A percentile compares a stretch with the other conserved stretches of the same genome.
Evolutionary conservation across 2,113 vertebrate genomes (phyloP).

Genomic region (Catharus bicknelli): DNA sequence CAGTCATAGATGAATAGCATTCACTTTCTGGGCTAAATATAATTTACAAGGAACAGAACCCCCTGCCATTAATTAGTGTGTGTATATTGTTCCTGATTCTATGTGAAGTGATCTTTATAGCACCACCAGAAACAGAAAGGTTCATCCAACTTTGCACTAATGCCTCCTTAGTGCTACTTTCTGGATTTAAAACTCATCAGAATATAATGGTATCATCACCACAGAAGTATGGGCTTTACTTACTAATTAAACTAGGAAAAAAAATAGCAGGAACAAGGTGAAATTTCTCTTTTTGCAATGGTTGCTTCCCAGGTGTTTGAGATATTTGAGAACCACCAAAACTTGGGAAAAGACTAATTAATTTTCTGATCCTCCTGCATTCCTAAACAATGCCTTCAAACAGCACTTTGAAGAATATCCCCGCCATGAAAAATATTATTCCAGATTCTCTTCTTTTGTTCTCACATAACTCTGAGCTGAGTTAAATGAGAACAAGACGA

Average conservation of each 20-base stretch:
- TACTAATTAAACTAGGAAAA: background rate
- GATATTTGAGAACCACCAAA: background rate
- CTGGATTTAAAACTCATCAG: background rate
- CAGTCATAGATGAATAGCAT: slow-evolving; percentile 62
- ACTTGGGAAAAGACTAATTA: background rate
- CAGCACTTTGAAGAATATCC: background rate
- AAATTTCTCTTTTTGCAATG: background rate
- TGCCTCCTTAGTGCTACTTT: background rate
- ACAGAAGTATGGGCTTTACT: background rate
- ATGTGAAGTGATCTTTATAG: slow-evolving; percentile 39
- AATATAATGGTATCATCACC: background rate
- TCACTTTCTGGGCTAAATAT: slow-evolving; percentile 65
- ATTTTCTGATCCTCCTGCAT: background rate
- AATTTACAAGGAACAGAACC: slow-evolving; percentile 60
- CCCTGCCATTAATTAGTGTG: slow-evolving; percentile 53
- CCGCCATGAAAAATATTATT: background rate
- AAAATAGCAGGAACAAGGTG: background rate
- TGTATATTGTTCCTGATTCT: slow-evolving; percentile 13
- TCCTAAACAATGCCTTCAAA: background rate
- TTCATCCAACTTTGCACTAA: background rate
- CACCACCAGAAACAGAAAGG: slow-evolving; percentile 21
- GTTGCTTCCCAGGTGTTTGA: background rate
- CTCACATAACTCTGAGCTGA: background rate
- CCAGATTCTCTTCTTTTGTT: background rate
- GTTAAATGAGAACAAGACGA: background rate